Base-by-base conservation (phyloP, 2,113 vertebrate genomes). In the Polypterus bichir region DNA sequence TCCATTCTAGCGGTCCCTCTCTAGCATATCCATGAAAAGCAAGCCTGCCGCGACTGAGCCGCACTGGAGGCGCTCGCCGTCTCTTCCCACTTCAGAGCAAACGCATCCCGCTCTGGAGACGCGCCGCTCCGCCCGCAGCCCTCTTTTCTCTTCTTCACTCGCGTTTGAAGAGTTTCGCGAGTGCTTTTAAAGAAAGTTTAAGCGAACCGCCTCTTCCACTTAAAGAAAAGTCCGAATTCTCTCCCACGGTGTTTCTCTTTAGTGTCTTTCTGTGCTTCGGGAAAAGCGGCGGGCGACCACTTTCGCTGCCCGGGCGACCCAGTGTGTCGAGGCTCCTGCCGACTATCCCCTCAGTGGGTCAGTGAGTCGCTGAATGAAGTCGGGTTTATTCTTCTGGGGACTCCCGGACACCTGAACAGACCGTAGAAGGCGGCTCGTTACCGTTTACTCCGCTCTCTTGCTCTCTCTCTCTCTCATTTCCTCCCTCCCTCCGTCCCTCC, bases 1-100 rank as follows among this genome's bases (percentile, higher is more conserved):
- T 98, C 95, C 94, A 97, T 97, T 75, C 81, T 89, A 86, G 82
- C 81, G 79, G 70, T 77, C 83, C 74, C 82, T 73, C 68, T 79
- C 76, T 78, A 77, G 77, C 81, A 82, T 77, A 80, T 83, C 86
- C 88, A 89, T 89, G 59, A 79, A 89, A 75, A 69, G 75, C 60
- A 71, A 53, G 66, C 53, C 44, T 45, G n/a, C 27, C 27, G 52
- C 49, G 47, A 59, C 49, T 45, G 59, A 47, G 48, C 11, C 45
- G 7, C 7, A 53, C 44, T 46, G 59, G 68, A 59, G 64, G 55
- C 54, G 73, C 74, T 74, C 69, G 54, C 76, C 80, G 74, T 79
- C 62, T 76, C 47, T 9, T 7, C 49, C 51, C 51, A 48, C 4
- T 4, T 4, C 51, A 5, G n/a, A 45, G 9, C 27, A 9, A 51